Conservation (phyloP, 2,113 vertebrate species). For the Actinemys pallida region DNA sequence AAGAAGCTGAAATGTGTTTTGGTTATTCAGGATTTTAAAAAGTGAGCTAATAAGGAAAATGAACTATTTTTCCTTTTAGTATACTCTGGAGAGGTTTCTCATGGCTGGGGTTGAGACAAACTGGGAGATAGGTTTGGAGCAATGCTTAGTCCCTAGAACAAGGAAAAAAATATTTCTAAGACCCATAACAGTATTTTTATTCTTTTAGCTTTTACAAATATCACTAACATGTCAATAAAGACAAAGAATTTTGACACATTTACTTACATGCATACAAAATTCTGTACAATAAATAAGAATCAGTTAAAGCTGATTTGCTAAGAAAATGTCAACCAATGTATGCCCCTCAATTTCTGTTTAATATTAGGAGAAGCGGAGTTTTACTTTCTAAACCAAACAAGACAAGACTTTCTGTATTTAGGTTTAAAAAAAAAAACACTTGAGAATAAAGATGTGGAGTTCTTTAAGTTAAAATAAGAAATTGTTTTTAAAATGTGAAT, state of each 20-base stretch:
- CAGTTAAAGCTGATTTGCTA: background rate
- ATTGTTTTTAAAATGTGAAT: background rate
- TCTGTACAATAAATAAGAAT: background rate
- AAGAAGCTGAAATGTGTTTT: background rate
- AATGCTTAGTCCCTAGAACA: constrained; percentile 15
- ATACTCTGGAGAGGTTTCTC: background rate
- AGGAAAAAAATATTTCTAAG: constrained; percentile 7
- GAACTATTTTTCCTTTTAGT: background rate
- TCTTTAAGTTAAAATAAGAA: background rate
- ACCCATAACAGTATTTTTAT: background rate
- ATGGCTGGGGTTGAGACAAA: background rate
- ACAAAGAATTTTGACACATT: background rate
- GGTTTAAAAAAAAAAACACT: background rate
- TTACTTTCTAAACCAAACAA: background rate
- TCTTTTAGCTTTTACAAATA: background rate
- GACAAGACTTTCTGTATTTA: background rate
- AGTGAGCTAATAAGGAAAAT: background rate
- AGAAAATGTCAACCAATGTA: background rate
- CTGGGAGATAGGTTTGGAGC: background rate
- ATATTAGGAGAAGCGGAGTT: background rate
- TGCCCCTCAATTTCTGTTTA: background rate
- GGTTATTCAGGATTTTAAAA: background rate
- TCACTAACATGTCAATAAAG: background rate
- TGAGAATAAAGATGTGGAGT: background rate
- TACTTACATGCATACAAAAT: background rate